Conservation (phyloP, 2,888 invertebrate genomes). For the Cylindroiulus punctatus region DNA sequence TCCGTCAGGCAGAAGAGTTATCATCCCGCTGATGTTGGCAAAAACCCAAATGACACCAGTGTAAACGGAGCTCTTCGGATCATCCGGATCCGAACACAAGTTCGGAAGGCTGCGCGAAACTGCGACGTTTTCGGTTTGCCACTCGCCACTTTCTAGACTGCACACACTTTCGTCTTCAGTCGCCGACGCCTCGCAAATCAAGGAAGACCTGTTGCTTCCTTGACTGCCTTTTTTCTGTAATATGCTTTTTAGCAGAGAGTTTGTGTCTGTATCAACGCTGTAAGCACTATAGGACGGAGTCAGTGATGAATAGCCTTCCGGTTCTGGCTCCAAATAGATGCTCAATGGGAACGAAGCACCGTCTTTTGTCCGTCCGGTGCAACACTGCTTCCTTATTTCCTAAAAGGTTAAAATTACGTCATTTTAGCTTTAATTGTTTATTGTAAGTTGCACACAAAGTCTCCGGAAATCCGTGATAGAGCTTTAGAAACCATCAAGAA, state of each 20-base stretch:
- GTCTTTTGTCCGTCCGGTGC: conserved; percentile 74
- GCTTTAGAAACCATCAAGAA: too few relatives aligned
- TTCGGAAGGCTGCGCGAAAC: conserved; percentile 18
- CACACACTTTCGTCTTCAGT: conserved; percentile 22
- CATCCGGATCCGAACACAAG: conserved; percentile 46
- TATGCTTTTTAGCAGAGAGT: conserved; percentile 40
- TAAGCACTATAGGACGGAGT: conserved; percentile 48
- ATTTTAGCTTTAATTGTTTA: neutral
- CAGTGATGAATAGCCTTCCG: neutral
- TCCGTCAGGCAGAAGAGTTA: conserved; percentile 74
- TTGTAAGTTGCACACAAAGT: neutral
- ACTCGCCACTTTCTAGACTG: conserved; percentile 33
- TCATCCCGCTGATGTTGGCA: conserved; percentile 74
- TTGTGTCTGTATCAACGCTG: conserved; percentile 39
- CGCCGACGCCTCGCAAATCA: conserved; percentile 14
- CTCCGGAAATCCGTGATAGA: neutral
- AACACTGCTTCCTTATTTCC: conserved; percentile 72
- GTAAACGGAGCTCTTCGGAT: conserved; percentile 55
- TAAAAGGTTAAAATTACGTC: conserved; percentile 57
- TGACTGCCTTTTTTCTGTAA: conserved; percentile 48
- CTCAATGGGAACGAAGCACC: conserved; percentile 73
- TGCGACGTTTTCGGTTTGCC: conserved; percentile 24
- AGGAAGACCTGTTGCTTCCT: conserved; percentile 11
- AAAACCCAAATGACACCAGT: conserved; percentile 65
- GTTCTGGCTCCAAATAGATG: conserved; percentile 58